Percentiles rank a stretch among this genome's conserved stretches.
These are phyloP conservation scores for Polymixis lichenea DNA, from an alignment of 2,888 invertebrate species.

Conservation along the genomic window DNA sequence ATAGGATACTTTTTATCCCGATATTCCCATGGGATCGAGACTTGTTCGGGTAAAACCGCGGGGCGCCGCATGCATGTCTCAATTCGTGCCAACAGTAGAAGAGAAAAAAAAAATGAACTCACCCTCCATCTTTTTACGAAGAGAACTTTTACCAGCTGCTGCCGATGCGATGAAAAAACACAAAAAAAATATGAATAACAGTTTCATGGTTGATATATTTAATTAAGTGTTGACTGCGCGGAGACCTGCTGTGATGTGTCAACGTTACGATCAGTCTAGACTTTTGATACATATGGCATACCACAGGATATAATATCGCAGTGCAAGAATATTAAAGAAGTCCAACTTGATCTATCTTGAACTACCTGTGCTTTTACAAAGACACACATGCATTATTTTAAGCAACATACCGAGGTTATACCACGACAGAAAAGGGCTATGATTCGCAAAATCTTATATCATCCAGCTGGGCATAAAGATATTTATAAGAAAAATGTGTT, in stretches of 20 bases:
- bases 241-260: background rate
- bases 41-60: no score
- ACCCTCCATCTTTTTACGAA: background rate
- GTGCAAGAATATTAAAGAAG: constrained; percentile 13
- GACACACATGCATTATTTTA: no score
- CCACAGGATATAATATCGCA: background rate
- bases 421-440: no score
- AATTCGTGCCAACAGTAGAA: background rate
- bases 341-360: no score
- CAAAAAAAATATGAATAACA: constrained; percentile 25
- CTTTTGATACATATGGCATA: constrained; percentile 11
- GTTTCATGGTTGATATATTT: constrained; percentile 24
- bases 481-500: no score
- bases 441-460: no score
- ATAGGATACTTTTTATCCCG: no score
- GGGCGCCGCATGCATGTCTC: background rate
- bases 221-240: background rate
- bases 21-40: no score
- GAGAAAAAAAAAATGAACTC: background rate
- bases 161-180: constrained; percentile 15
- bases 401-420: no score
- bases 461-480: no score
- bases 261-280: rapidly evolving
- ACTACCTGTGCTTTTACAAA: no score
- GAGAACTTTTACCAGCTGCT: background rate